Conservation (phyloP, 2,888 invertebrate species). For the Ormia ochracea region DNA sequence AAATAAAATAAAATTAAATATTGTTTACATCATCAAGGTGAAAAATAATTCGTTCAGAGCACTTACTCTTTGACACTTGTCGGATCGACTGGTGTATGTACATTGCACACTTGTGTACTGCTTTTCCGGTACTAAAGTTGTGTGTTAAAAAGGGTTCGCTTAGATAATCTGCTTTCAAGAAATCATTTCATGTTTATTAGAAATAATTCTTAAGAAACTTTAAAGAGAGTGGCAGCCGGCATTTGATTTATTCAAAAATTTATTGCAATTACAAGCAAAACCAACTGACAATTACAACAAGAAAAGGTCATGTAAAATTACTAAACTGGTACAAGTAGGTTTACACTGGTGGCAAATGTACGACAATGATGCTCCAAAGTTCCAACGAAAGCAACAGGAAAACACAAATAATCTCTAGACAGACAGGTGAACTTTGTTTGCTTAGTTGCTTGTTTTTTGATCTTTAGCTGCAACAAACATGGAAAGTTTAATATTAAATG, state of each 20-base stretch:
- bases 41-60: slow-evolving; percentile 16
- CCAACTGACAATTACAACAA: not conserved
- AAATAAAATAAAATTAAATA: too few relatives aligned
- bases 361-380: not conserved
- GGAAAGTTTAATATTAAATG: slow-evolving; percentile 46
- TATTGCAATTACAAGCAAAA: not conserved
- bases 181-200: slow-evolving; percentile 48
- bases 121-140: slow-evolving; percentile 46
- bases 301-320: slow-evolving; percentile 52
- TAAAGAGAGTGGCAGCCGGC: slow-evolving; percentile 5
- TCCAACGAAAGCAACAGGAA: slow-evolving; percentile 13
- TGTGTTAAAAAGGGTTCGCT: not conserved
- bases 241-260: slow-evolving; percentile 7
- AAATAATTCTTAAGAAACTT: slow-evolving; percentile 31
- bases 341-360: slow-evolving; percentile 12
- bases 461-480: slow-evolving; percentile 14
- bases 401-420: not conserved
- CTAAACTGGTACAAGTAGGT: slow-evolving; percentile 47
- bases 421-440: slow-evolving; percentile 50
- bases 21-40: slow-evolving; percentile 24
- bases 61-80: slow-evolving; percentile 21
- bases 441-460: too few relatives aligned
- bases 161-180: not conserved
- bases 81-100: slow-evolving; percentile 5
- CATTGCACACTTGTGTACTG: not conserved